Evolutionary conservation across 2,888 invertebrate genomes (phyloP).

Genomic region (Marronus borbonicus): DNA sequence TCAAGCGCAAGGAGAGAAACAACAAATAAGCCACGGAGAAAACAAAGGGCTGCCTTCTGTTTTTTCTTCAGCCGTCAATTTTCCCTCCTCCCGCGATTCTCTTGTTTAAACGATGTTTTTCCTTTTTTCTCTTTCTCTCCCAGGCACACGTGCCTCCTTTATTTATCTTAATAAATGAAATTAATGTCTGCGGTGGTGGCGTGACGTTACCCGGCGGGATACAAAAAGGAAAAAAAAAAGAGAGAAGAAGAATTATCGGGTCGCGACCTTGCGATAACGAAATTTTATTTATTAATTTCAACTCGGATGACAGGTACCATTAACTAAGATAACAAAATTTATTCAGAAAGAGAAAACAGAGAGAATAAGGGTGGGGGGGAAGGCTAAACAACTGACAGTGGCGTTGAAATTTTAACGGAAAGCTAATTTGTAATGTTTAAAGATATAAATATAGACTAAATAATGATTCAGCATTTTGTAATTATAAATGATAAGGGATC

Average conservation of each 20-base stretch:
- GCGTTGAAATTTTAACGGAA: background rate
- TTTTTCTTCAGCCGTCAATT: conserved; percentile 39
- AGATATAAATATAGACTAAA: background rate
- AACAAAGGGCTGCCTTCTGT: conserved; percentile 36
- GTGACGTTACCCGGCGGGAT: conserved; percentile 5
- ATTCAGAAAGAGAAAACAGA: conserved; percentile 34
- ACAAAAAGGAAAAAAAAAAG: conserved; percentile 6
- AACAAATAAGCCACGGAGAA: conserved; percentile 33
- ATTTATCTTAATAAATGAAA: conserved; percentile 47
- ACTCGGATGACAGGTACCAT: conserved; percentile 47
- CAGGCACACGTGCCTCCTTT: conserved; percentile 2
- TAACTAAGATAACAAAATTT: conserved; percentile 41
- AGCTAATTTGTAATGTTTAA: background rate
- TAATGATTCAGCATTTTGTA: background rate
- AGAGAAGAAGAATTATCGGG: conserved; percentile 33
- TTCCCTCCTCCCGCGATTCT: background rate
- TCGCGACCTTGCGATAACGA: conserved; percentile 41
- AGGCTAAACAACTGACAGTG: background rate
- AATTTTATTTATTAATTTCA: conserved; percentile 50
- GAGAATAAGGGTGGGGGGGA: background rate
- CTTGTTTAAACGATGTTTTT: conserved; percentile 4
- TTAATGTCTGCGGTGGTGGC: conserved; percentile 43
- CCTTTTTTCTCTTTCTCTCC: background rate
- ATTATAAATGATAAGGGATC: background rate
- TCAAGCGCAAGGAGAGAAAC: conserved; percentile 21